phyloP scores from a whole-genome alignment of 1,140 invertebrate species.

The Aplysia californica region DNA sequence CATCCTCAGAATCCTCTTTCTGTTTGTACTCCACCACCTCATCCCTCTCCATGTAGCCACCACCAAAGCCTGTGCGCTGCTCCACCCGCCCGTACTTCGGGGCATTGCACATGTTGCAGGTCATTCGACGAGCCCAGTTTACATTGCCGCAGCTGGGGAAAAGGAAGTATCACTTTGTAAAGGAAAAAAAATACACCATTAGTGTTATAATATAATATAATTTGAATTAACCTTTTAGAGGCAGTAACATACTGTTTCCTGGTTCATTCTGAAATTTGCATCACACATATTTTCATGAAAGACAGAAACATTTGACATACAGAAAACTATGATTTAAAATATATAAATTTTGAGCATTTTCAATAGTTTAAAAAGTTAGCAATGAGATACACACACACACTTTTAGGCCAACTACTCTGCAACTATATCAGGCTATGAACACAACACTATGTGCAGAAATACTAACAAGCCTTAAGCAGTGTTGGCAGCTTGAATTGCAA shows the following conservation, averaged over 20 bases:
- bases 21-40: constrained; percentile 63
- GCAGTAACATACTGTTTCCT: background rate
- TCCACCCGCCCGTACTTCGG: constrained; percentile 79
- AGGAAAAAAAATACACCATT: no score
- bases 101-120: constrained; percentile 99
- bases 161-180: background rate
- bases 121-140: constrained; percentile 96
- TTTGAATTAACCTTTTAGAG: background rate
- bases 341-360: no score
- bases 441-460: no score
- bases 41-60: constrained; percentile 67
- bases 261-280: background rate
- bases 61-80: constrained; percentile 65
- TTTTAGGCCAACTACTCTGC: no score
- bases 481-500: no score
- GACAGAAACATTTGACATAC: background rate
- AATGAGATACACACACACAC: no score
- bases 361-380: no score
- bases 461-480: no score
- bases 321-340: no score
- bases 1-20: constrained; percentile 52
- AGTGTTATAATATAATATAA: no score
- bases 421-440: no score
- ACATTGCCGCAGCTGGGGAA: constrained; percentile 92
- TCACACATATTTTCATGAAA: background rate